phyloP scores from a whole-genome alignment of 2,888 invertebrate species.

The Lepidocyrtinus sp. region DNA sequence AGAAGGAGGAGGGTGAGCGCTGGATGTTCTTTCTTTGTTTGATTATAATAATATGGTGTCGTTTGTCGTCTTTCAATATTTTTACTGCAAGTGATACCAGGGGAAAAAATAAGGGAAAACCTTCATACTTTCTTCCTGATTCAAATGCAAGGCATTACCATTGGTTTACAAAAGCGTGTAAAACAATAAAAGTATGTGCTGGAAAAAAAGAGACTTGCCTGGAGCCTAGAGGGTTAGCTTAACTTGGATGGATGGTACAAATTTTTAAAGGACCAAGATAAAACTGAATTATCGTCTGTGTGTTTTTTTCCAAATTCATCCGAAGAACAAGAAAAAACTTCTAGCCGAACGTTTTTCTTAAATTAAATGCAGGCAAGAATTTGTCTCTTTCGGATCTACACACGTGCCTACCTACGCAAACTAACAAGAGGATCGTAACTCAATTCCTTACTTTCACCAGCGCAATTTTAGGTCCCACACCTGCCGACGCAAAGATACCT shows the following conservation, averaged over 20 bases:
- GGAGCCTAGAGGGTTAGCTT: neutral
- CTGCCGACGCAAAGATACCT: conserved; percentile 77
- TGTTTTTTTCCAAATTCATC: neutral
- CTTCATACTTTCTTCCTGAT: conserved; percentile 24
- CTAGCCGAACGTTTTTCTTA: neutral
- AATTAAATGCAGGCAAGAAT: conserved; percentile 6
- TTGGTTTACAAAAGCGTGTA: conserved; percentile 36
- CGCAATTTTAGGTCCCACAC: conserved; percentile 78
- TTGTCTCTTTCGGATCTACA: neutral
- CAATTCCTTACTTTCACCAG: conserved; percentile 76
- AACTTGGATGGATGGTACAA: neutral
- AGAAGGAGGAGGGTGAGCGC: neutral
- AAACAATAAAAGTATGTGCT: conserved; percentile 14
- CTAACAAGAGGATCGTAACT: conserved; percentile 12
- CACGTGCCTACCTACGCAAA: neutral
- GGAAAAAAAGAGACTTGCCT: neutral
- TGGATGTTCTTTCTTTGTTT: neutral
- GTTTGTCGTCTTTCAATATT: conserved; percentile 17
- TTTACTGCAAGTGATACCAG: neutral
- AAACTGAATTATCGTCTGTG: neutral
- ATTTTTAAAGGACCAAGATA: neutral
- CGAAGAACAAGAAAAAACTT: neutral
- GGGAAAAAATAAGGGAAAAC: conserved; percentile 1
- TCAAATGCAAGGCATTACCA: neutral
- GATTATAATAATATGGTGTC: conserved; percentile 33